phyloP scores from a whole-genome alignment of 2,113 vertebrate species.

The Geococcyx californianus region DNA sequence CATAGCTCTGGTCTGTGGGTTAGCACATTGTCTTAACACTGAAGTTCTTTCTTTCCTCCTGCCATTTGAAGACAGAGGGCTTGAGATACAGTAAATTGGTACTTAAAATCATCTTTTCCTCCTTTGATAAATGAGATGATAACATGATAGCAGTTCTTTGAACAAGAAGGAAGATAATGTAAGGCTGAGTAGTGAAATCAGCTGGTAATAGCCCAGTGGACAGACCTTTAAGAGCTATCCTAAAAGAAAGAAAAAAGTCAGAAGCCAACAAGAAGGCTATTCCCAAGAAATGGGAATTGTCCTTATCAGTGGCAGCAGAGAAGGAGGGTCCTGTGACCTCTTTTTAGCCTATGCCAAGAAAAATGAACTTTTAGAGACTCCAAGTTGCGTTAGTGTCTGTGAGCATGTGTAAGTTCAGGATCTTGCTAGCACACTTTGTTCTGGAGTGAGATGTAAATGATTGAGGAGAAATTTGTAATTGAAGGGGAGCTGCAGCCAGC shows the following conservation, averaged over 20 bases:
- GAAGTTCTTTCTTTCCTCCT: neutral
- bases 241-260: neutral
- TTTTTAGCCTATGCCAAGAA: neutral
- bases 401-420: neutral
- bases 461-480: neutral
- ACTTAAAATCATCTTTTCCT: neutral
- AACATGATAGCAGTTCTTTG: neutral
- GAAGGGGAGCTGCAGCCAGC: neutral
- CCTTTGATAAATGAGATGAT: conserved; percentile 6
- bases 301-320: neutral
- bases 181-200: neutral
- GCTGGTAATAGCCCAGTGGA: neutral
- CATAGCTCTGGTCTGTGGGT: neutral
- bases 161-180: neutral
- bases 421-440: neutral
- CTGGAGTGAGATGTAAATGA: neutral
- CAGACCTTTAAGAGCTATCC: neutral
- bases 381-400: neutral
- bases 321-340: neutral
- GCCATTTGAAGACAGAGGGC: neutral
- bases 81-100: neutral
- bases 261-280: neutral
- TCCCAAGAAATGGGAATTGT: neutral
- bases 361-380: neutral
- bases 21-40: neutral